phyloP scores from a whole-genome alignment of 2,113 vertebrate species.

The Mirza zaza region DNA sequence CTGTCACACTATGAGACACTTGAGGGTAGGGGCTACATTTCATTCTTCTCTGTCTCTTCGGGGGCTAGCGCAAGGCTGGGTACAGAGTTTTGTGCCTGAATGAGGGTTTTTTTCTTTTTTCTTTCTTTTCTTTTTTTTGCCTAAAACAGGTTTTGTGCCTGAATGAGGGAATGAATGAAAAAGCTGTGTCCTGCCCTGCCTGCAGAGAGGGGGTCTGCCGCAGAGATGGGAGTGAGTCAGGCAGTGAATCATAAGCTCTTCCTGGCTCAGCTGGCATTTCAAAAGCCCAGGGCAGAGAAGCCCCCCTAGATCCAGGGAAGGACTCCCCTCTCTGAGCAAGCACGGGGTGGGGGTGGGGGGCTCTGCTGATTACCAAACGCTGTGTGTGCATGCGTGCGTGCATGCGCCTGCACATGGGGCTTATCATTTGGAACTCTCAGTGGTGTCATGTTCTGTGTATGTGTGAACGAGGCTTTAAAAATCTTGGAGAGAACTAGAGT shows the following conservation, averaged over 20 bases:
- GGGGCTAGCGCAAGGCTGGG: not conserved
- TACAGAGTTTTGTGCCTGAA: conserved; percentile 1
- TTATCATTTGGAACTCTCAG: not conserved
- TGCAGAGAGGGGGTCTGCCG: conserved; percentile 10
- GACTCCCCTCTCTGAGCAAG: not conserved
- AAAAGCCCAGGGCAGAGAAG: not conserved
- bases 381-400: not conserved
- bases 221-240: conserved; percentile 49
- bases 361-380: not conserved
- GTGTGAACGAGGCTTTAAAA: not conserved
- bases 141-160: conserved; percentile 17
- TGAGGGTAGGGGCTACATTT: not conserved
- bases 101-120: not conserved
- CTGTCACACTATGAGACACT: not conserved
- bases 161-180: conserved; percentile 59
- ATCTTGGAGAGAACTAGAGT: not conserved
- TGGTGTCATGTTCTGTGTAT: not conserved
- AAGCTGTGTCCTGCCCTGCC: not conserved
- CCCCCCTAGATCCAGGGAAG: not conserved
- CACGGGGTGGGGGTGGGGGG: not conserved
- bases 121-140: not conserved
- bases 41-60: not conserved
- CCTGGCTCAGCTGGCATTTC: conserved; percentile 43
- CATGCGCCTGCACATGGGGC: fast-evolving
- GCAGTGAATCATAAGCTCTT: conserved; percentile 54